Conservation (phyloP, 1,140 invertebrate species). For the Saxidomus purpurata region DNA sequence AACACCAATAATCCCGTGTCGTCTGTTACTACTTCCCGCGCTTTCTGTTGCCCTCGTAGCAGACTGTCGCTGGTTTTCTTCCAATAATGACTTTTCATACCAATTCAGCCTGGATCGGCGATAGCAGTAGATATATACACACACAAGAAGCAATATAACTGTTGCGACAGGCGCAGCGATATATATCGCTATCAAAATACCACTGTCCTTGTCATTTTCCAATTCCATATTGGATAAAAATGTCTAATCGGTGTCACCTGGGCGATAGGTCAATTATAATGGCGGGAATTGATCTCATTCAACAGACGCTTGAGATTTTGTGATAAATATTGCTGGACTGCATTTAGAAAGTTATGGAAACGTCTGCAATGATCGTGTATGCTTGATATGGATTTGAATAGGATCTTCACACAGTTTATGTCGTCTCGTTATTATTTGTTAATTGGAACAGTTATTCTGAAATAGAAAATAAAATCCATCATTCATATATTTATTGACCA, state of each 20-base stretch:
- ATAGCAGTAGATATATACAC: constrained; percentile 75
- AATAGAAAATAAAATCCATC: no score
- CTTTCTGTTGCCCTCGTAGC: neutral
- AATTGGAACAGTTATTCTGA: no score
- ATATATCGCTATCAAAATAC: constrained; percentile 73
- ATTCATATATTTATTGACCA: no score
- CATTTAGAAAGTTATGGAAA: neutral
- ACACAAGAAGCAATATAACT: constrained; percentile 59
- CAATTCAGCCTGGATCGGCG: constrained; percentile 78
- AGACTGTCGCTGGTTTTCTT: constrained; percentile 57
- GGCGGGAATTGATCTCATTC: neutral
- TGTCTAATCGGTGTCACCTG: neutral
- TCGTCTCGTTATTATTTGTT: no score
- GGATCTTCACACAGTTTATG: no score
- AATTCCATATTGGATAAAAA: constrained; percentile 25
- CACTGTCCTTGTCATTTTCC: constrained; percentile 2
- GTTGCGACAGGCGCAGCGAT: constrained; percentile 67
- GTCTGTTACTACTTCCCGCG: neutral
- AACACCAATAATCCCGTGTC: neutral
- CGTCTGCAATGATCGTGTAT: no score
- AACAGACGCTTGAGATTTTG: neutral
- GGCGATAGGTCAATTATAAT: constrained; percentile 22
- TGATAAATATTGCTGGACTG: neutral
- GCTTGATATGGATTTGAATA: no score
- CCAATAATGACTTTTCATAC: constrained; percentile 75